A percentile compares a stretch with the other conserved stretches of the same genome.
Evolutionary conservation across 2,113 vertebrate species (phyloP).

Genomic region (Charina bottae): DNA sequence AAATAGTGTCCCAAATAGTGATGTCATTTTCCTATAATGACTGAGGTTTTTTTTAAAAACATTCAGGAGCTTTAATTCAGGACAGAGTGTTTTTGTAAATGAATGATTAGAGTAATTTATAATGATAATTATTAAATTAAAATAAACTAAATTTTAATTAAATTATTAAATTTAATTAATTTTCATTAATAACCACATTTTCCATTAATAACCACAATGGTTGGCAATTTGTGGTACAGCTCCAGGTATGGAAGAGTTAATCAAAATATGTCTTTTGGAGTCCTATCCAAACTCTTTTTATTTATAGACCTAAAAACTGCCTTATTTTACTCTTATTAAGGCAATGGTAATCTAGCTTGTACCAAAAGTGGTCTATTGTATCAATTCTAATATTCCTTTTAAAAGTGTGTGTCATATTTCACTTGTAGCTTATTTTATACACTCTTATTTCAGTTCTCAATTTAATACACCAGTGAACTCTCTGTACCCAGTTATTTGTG

Average conservation of each 20-base stretch:
- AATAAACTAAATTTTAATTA: background rate
- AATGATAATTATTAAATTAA: background rate
- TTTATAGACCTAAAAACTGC: background rate
- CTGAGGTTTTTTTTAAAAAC: background rate
- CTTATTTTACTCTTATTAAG: conserved; percentile 2
- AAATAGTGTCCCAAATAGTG: background rate
- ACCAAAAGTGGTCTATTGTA: conserved; percentile 1
- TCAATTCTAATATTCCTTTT: conserved; percentile 20
- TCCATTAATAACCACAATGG: background rate
- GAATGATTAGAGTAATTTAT: background rate
- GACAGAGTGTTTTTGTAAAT: background rate
- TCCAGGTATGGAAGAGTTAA: background rate
- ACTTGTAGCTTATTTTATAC: conserved; percentile 18
- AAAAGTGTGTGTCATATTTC: conserved; percentile 16
- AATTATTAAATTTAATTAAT: background rate
- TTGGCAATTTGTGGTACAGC: background rate
- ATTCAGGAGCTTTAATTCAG: background rate
- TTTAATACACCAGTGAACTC: conserved; percentile 34
- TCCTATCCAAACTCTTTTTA: background rate
- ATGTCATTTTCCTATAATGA: background rate
- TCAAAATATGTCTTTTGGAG: background rate
- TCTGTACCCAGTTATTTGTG: conserved; percentile 37
- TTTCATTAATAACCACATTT: background rate
- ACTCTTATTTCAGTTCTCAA: conserved; percentile 10
- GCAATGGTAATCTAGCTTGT: conserved; percentile 3